A percentile compares a stretch with the other conserved stretches of the same genome.
Evolutionary conservation across 2,888 invertebrate species (phyloP).

Genomic region (Rhagonycha lutea): DNA sequence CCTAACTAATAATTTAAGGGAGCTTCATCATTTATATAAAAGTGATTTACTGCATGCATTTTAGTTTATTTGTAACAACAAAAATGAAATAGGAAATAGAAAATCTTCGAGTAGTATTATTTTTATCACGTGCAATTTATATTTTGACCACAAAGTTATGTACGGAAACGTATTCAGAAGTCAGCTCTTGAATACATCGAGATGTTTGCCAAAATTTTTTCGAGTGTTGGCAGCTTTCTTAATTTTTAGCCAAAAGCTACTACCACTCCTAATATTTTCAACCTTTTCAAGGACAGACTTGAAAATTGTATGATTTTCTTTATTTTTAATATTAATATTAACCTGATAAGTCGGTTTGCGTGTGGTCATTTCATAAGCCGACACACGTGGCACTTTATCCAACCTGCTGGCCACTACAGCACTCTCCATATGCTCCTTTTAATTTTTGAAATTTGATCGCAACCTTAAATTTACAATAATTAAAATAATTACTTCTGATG

Average conservation of each 20-base stretch:
- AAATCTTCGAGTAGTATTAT: not conserved
- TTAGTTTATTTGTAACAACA: not conserved
- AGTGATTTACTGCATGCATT: not conserved
- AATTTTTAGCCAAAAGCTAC: not conserved
- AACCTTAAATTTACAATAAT: conserved; percentile 34
- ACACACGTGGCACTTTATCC: conserved; percentile 38
- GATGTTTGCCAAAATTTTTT: not conserved
- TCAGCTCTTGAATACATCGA: not conserved
- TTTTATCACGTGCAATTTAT: not conserved
- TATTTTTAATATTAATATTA: not conserved
- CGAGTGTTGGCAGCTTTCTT: not conserved
- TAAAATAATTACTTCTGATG: not conserved
- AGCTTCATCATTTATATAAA: not conserved
- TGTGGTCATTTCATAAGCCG: conserved; percentile 33
- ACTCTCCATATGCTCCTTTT: conserved; percentile 41
- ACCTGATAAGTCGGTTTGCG: conserved; percentile 33
- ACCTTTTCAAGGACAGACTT: not conserved
- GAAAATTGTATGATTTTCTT: not conserved
- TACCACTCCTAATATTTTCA: not conserved
- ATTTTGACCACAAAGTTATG: not conserved
- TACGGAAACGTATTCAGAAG: not conserved
- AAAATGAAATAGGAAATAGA: not conserved
- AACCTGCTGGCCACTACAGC: conserved; percentile 29
- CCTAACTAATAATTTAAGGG: not conserved
- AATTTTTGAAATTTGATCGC: conserved; percentile 48